Evolutionary conservation across 2,113 vertebrate genomes (phyloP).

Genomic region (Okapia johnstoni): DNA sequence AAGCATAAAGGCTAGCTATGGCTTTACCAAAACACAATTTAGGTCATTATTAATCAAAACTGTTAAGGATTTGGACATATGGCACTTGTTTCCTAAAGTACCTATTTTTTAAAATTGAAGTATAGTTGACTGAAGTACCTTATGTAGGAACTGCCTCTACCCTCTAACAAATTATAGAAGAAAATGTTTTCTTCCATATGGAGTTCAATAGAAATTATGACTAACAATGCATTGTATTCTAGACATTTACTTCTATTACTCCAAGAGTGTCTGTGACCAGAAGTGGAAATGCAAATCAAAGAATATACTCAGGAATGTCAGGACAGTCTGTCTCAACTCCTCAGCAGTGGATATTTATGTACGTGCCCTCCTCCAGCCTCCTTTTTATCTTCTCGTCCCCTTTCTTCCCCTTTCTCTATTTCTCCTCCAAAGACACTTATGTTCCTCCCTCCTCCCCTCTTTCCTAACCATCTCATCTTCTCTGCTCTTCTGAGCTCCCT

Average conservation of each 20-base stretch:
- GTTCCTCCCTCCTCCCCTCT: not conserved
- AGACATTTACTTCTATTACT: not conserved
- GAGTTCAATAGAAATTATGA: not conserved
- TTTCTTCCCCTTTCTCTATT: not conserved
- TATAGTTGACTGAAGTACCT: not conserved
- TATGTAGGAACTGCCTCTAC: not conserved
- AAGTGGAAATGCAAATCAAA: not conserved
- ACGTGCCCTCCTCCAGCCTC: not conserved
- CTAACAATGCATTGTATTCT: not conserved
- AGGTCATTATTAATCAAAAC: not conserved
- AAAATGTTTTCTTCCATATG: not conserved
- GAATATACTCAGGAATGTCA: not conserved
- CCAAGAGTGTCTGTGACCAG: not conserved
- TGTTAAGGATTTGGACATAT: not conserved
- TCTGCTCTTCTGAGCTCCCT: not conserved
- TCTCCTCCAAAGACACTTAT: not conserved
- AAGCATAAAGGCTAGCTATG: not conserved
- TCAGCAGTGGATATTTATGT: not conserved
- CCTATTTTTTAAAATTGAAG: not conserved
- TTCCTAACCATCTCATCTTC: not conserved
- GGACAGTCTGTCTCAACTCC: not conserved
- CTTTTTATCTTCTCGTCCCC: not conserved
- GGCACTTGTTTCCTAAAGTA: not conserved
- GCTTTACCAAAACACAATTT: not conserved
- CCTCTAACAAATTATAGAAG: not conserved